Percentiles rank a stretch among this genome's conserved stretches.
Evolutionary conservation across 2,113 vertebrate genomes (phyloP).

Genomic region (Thymallus thymallus): DNA sequence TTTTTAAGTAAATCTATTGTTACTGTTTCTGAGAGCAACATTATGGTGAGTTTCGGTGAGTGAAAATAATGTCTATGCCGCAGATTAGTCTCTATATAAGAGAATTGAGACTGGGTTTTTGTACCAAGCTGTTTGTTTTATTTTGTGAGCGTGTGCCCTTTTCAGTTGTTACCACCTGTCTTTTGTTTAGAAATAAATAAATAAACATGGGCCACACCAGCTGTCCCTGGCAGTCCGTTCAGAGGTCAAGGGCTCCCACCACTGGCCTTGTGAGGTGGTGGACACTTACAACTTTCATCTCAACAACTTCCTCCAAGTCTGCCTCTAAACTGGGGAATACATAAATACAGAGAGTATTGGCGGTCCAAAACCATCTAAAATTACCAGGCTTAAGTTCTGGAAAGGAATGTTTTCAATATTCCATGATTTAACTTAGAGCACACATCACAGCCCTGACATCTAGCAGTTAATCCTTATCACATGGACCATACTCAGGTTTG

Average conservation of each 20-base stretch:
- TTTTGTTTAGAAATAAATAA: conserved; percentile 83
- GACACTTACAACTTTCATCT: conserved; percentile 78
- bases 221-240: conserved; percentile 78
- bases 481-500: conserved; percentile 60
- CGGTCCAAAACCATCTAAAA: conserved; percentile 23
- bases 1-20: neutral
- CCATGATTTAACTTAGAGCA: conserved; percentile 53
- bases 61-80: conserved; percentile 46
- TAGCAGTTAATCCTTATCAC: conserved; percentile 68
- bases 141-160: conserved; percentile 69
- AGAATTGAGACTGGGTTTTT: conserved; percentile 6
- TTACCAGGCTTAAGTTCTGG: conserved; percentile 56
- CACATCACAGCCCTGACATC: conserved; percentile 56
- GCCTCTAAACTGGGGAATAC: conserved; percentile 56
- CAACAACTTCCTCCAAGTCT: conserved; percentile 70
- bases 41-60: conserved; percentile 50
- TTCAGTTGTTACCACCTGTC: conserved; percentile 85
- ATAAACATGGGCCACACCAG: conserved; percentile 78
- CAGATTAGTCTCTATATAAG: conserved; percentile 57
- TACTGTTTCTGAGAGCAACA: neutral
- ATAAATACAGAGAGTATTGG: conserved; percentile 38
- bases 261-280: conserved; percentile 76
- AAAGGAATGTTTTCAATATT: conserved; percentile 69
- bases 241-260: conserved; percentile 84
- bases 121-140: conserved; percentile 20